phyloP scores from a whole-genome alignment of 2,888 invertebrate genomes.

The Archips crataeganus region DNA sequence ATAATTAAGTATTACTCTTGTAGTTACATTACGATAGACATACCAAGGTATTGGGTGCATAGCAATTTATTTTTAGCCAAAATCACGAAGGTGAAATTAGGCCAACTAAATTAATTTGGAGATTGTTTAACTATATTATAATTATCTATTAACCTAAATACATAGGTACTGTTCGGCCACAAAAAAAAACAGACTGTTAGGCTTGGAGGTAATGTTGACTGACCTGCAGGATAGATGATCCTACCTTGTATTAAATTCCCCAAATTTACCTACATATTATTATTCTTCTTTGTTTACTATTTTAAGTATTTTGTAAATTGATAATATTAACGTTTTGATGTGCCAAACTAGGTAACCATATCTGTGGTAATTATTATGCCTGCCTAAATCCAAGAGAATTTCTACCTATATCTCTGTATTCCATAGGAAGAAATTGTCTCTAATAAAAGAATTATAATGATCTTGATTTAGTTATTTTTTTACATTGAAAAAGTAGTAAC shows the following conservation, averaged over 20 bases:
- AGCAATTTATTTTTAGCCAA: constrained; percentile 10
- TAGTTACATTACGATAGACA: constrained; percentile 35
- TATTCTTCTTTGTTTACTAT: neutral
- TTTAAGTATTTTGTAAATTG: constrained; percentile 1
- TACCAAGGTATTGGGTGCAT: constrained; percentile 8
- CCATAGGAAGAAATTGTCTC: neutral
- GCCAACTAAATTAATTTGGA: neutral
- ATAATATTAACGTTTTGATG: neutral
- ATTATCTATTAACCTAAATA: neutral
- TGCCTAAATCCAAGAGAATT: neutral
- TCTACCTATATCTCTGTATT: neutral
- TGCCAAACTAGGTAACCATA: neutral
- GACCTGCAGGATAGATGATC: neutral
- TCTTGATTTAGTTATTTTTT: neutral
- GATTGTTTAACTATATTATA: neutral
- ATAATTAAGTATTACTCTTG: constrained; percentile 40
- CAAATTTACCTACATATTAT: neutral
- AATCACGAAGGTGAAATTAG: neutral
- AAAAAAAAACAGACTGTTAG: too few species aligned
- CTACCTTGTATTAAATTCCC: neutral
- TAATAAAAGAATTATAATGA: neutral
- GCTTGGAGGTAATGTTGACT: neutral
- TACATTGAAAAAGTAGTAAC: constrained; percentile 25
- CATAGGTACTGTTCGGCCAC: too few species aligned
- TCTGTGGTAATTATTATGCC: neutral